Evolutionary conservation across 2,113 vertebrate genomes (phyloP), one percentile per base, ranked within the genome.

Genomic region (Syrmaticus mikado): DNA sequence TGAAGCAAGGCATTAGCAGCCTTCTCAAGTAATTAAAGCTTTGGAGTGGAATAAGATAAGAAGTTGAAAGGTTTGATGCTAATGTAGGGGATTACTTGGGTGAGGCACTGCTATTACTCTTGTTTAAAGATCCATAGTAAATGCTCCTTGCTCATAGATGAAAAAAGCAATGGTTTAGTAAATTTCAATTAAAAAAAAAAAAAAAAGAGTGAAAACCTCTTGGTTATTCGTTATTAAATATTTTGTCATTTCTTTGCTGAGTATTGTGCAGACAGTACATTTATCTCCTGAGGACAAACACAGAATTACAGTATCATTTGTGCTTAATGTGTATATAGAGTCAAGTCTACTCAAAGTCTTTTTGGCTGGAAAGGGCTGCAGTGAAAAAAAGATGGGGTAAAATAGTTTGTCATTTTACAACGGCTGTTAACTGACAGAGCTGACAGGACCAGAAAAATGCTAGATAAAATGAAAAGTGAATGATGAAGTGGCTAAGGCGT

Each of bases 21-120:
- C 52, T 89, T 93, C 89, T 65, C 86, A 91, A 73, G 90, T 78
- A 87, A 82, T 86, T 90, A 92, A 90, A 91, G 75, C 67, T 91
- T 82, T 88, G 65, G 65, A 64, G 34, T 48, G 62, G 70, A 92
- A 41, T 65, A 79, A 77, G 85, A 38, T 74, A 67, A 79, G 85
- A 80, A 74, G 70, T 86, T 41, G 83, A 85, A 90, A 2, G 8
- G 52, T 87, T 81, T 85, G 50, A 34, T 92, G 84, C 81, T 92
- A 72, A 74, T 3, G 13, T 73, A 10, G 3, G 28, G 34, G 62
- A 76, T 90, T 80, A 40, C 50, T 76, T 82, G 38, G 48, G 50
- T 68, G 80, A 94, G 65, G 61, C 43, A 25, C 60, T 91, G 83
- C 87, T 70, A 4, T 66, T 82, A 60, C 77, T 85, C 0, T 0